Evolutionary conservation across 2,888 invertebrate species (phyloP).

Genomic region (Gortyna flavago): DNA sequence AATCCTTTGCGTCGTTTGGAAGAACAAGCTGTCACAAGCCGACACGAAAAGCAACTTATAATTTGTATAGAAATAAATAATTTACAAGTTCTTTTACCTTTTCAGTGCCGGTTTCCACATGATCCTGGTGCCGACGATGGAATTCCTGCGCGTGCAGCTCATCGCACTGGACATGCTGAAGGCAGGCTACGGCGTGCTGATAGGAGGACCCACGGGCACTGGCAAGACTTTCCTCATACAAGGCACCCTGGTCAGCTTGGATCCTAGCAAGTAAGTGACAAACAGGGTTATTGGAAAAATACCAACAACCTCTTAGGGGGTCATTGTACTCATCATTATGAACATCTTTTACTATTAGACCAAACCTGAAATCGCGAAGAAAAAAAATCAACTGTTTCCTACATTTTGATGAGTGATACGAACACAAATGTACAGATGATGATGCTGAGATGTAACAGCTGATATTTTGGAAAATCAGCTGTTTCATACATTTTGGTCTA

Average conservation of each 20-base stretch:
- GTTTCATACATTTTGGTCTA: no score
- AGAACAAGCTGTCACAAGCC: not conserved
- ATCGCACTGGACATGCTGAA: constrained; percentile 92
- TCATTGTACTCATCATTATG: no score
- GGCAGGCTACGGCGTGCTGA: constrained; percentile 92
- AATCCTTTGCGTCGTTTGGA: not conserved
- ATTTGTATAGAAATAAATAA: not conserved
- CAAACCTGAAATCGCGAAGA: no score
- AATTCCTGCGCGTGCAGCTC: constrained; percentile 95
- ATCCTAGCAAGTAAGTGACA: constrained; percentile 82
- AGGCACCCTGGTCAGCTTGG: constrained; percentile 91
- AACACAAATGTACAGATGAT: no score
- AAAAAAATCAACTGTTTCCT: no score
- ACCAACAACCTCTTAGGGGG: no score
- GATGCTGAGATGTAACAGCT: no score
- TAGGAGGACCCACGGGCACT: constrained; percentile 96
- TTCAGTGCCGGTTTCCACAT: constrained; percentile 92
- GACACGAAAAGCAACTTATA: not conserved
- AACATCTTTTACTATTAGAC: no score
- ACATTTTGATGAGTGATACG: no score
- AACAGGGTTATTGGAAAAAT: no score
- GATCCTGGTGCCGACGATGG: constrained; percentile 96
- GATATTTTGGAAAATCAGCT: no score
- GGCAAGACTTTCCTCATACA: constrained; percentile 95
- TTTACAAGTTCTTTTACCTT: not conserved